phyloP scores from a whole-genome alignment of 2,888 invertebrate genomes.

The Pseudanteris insignis region DNA sequence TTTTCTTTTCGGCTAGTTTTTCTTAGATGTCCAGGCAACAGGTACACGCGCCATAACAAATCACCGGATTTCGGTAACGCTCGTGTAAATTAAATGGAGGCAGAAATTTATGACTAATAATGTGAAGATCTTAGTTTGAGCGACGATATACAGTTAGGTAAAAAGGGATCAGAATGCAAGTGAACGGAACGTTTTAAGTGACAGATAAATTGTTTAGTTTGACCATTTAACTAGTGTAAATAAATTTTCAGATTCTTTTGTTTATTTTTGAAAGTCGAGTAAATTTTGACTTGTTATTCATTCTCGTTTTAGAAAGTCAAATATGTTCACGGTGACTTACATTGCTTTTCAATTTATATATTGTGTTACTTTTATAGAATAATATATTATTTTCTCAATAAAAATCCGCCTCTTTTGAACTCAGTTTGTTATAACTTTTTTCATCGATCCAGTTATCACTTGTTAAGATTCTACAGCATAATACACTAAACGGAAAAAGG shows the following conservation, averaged over 20 bases:
- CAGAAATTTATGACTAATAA: constrained; percentile 31
- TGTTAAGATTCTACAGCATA: too few species aligned
- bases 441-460: too few species aligned
- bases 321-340: too few species aligned
- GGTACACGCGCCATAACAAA: constrained; percentile 37
- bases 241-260: constrained; percentile 8
- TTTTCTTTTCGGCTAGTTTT: constrained; percentile 34
- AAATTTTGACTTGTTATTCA: not conserved
- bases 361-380: too few species aligned
- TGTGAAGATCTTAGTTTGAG: constrained; percentile 16
- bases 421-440: too few species aligned
- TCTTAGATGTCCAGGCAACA: constrained; percentile 30
- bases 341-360: not conserved
- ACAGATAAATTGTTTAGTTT: constrained; percentile 20
- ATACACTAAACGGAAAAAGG: too few species aligned
- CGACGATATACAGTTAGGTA: constrained; percentile 23
- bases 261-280: not conserved
- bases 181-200: constrained; percentile 6
- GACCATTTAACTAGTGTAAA: constrained; percentile 2
- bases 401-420: too few species aligned
- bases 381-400: too few species aligned
- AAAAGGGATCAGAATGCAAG: constrained; percentile 14
- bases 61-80: constrained; percentile 26
- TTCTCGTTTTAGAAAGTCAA: too few species aligned
- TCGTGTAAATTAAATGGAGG: constrained; percentile 33